Evolutionary conservation across 2,888 invertebrate genomes (phyloP).

Genomic region (Tortrix viridana): DNA sequence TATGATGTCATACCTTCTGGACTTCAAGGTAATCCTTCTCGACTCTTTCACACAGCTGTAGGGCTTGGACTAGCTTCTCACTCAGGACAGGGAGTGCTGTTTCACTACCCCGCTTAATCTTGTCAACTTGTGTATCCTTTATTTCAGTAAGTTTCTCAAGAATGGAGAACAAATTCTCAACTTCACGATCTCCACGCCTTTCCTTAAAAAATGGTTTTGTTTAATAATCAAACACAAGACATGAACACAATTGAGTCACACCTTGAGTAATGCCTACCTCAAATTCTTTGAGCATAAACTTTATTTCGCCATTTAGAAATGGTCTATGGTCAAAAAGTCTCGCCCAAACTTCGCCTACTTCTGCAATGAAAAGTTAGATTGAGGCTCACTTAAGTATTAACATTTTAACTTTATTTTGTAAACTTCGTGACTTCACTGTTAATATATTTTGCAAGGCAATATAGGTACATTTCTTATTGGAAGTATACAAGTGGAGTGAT

Average conservation of each 20-base stretch:
- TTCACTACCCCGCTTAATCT: slow-evolving; percentile 86
- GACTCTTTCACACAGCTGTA: slow-evolving; percentile 86
- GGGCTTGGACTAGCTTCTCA: slow-evolving; percentile 87
- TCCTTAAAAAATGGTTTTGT: slow-evolving; percentile 79
- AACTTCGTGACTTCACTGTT: too few species aligned
- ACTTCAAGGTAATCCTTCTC: slow-evolving; percentile 84
- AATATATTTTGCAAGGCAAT: too few species aligned
- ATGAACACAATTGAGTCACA: too few species aligned
- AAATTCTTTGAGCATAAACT: slow-evolving; percentile 92
- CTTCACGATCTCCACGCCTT: slow-evolving; percentile 90
- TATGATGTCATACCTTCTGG: slow-evolving; percentile 71
- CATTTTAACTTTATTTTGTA: not conserved
- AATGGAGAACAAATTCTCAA: slow-evolving; percentile 90
- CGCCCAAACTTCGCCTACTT: slow-evolving; percentile 92
- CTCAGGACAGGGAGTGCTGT: slow-evolving; percentile 85
- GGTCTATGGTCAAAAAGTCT: slow-evolving; percentile 94
- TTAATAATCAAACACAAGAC: too few species aligned
- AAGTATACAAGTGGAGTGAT: not conserved
- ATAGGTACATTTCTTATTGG: too few species aligned
- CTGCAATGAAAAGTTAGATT: slow-evolving; percentile 74
- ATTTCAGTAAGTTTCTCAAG: slow-evolving; percentile 91
- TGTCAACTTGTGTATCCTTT: slow-evolving; percentile 89
- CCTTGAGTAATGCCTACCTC: slow-evolving; percentile 87
- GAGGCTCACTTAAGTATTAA: not conserved
- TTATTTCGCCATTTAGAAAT: slow-evolving; percentile 93